Evolutionary conservation across 2,888 invertebrate genomes (phyloP).

Genomic region (Gisinianus flammeolus): DNA sequence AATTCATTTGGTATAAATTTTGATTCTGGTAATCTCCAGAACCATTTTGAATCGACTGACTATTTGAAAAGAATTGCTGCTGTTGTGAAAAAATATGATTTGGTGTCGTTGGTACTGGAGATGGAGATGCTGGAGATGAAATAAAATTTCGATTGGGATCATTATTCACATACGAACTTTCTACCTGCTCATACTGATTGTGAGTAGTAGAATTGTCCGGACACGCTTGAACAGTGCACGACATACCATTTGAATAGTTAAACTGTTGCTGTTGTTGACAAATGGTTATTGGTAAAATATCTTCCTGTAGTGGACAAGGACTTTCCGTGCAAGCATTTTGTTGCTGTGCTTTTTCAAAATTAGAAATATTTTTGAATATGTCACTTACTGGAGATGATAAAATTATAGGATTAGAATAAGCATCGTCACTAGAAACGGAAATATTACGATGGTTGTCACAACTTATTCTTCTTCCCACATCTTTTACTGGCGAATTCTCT

Average conservation of each 20-base stretch:
- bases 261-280: no score
- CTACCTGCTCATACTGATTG: not conserved
- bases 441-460: not conserved
- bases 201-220: not conserved
- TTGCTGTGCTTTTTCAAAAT: not conserved
- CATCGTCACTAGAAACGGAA: constrained; percentile 18
- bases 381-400: constrained; percentile 11
- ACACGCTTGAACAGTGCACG: not conserved
- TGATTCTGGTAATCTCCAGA: not conserved
- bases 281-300: not conserved
- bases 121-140: not conserved
- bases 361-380: not conserved
- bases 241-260: not conserved
- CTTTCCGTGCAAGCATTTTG: no score
- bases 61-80: not conserved
- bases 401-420: not conserved
- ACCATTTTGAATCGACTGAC: not conserved
- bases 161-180: not conserved
- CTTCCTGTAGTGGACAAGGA: no score
- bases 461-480: not conserved
- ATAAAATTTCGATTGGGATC: not conserved
- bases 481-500: constrained; percentile 16
- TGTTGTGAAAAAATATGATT: no score
- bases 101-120: constrained; percentile 8
- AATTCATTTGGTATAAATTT: not conserved